Percentiles rank a stretch among this genome's conserved stretches.
Evolutionary conservation across 1,140 invertebrate genomes (phyloP).

Genomic region (Listronotus oregonensis): DNA sequence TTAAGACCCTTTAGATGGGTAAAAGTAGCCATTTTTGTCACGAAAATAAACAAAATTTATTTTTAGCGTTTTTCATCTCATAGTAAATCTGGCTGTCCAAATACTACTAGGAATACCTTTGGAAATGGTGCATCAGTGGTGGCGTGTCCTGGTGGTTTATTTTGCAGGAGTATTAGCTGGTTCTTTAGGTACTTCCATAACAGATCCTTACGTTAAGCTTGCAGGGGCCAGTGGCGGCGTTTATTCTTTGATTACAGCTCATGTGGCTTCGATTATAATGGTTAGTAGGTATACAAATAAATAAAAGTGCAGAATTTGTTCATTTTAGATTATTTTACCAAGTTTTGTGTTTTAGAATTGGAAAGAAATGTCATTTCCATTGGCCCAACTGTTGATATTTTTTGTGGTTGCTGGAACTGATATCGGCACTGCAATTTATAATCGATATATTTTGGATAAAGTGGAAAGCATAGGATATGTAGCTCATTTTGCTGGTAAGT

Average conservation of each 20-base stretch:
- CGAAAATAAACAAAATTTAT: too few relatives aligned
- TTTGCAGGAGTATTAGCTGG: conserved; percentile 83
- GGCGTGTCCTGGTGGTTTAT: conserved; percentile 83
- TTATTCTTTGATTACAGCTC: conserved; percentile 93
- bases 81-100: conserved; percentile 91
- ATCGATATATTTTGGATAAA: conserved; percentile 70
- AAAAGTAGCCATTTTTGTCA: too few relatives aligned
- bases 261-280: conserved; percentile 93
- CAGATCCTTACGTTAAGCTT: conserved; percentile 83
- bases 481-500: conserved; percentile 77
- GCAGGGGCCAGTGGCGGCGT: conserved; percentile 96
- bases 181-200: conserved; percentile 87
- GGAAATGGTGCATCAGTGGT: conserved; percentile 95
- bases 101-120: conserved; percentile 89
- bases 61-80: conserved; percentile 77
- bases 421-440: conserved; percentile 81
- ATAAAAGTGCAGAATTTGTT: too few relatives aligned
- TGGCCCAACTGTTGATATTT: conserved; percentile 78
- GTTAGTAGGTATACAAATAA: too few relatives aligned
- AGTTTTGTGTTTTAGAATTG: conserved; percentile 73
- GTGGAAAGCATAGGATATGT: conserved; percentile 82
- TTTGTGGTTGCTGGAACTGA: conserved; percentile 69
- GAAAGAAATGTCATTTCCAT: conserved; percentile 88
- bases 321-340: too few relatives aligned
- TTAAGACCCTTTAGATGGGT: too few relatives aligned